Percentiles rank a stretch among this genome's conserved stretches.
Evolutionary conservation across 2,888 invertebrate species (phyloP).

Genomic region (Pristionchus maxplancki): DNA sequence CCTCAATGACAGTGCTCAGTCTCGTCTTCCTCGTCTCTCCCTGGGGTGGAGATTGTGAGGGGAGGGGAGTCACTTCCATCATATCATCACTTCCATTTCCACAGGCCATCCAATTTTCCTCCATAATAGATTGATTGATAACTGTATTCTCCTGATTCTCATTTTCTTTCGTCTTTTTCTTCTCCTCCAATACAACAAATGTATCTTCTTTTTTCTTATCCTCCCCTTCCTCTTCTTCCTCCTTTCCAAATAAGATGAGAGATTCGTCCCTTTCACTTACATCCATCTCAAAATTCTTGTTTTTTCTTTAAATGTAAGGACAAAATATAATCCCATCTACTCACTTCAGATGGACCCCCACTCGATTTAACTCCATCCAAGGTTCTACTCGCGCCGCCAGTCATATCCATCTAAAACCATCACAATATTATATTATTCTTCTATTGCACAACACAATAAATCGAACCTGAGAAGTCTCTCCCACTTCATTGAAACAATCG

Average conservation of each 20-base stretch:
- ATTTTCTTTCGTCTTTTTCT: conserved; percentile 2
- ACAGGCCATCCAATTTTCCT: neutral
- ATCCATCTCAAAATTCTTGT: neutral
- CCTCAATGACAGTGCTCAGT: conserved; percentile 34
- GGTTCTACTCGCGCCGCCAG: neutral
- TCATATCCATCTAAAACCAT: neutral
- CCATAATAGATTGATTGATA: neutral
- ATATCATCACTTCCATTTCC: conserved; percentile 30
- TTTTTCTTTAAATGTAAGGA: neutral
- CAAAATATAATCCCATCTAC: too few species aligned
- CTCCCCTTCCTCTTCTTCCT: neutral
- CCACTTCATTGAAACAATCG: conserved; percentile 19
- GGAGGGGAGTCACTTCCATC: neutral
- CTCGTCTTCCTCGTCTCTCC: neutral
- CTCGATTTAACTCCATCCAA: neutral
- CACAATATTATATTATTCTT: neutral
- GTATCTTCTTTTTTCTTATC: neutral
- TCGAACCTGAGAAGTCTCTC: neutral
- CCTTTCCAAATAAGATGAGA: neutral
- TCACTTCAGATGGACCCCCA: neutral
- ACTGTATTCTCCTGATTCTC: neutral
- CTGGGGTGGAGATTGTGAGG: neutral
- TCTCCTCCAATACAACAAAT: neutral
- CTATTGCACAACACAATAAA: neutral
- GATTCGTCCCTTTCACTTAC: neutral